Percentiles rank a stretch among this genome's conserved stretches.
phyloP scores from a whole-genome alignment of 2,888 invertebrate species.

The Drosophila affinis region DNA sequence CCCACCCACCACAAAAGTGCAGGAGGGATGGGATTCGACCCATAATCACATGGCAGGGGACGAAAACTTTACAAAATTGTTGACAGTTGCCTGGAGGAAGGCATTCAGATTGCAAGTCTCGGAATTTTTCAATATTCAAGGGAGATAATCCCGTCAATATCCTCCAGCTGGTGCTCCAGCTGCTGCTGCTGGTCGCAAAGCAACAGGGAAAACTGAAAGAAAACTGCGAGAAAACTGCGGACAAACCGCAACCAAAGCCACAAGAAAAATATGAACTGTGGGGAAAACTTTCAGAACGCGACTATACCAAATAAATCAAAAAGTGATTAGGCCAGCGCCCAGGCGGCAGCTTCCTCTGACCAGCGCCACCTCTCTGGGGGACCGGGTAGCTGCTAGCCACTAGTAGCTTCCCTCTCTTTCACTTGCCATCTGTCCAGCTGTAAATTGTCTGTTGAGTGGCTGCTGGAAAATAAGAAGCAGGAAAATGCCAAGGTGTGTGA shows the following conservation, averaged over 20 bases:
- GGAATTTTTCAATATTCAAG: constrained; percentile 47
- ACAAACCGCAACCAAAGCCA: constrained; percentile 20
- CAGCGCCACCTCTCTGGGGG: neutral
- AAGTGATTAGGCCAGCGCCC: constrained; percentile 67
- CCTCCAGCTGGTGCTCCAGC: constrained; percentile 21
- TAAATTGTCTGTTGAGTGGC: constrained; percentile 77
- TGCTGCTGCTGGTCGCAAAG: constrained; percentile 5
- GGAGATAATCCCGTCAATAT: constrained; percentile 45
- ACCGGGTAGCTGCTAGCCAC: neutral
- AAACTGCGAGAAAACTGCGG: constrained; percentile 33
- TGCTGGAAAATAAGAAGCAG: constrained; percentile 42
- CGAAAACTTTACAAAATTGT: constrained; percentile 44
- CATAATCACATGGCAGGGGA: constrained; percentile 32
- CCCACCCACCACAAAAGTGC: constrained; percentile 7
- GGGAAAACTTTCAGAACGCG: constrained; percentile 52
- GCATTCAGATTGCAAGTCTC: constrained; percentile 25
- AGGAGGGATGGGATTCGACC: constrained; percentile 25
- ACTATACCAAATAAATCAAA: constrained; percentile 71
- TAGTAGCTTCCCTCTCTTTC: neutral
- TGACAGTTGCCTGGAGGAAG: constrained; percentile 37
- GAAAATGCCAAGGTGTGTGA: constrained; percentile 58
- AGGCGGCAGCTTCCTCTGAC: neutral
- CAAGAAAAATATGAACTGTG: constrained; percentile 63
- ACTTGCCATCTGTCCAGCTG: constrained; percentile 57
- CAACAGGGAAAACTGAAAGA: constrained; percentile 45